Evolutionary conservation across 2,797 vertebrate species (phyloP).

Genomic region (Hafferia zeledoni): DNA sequence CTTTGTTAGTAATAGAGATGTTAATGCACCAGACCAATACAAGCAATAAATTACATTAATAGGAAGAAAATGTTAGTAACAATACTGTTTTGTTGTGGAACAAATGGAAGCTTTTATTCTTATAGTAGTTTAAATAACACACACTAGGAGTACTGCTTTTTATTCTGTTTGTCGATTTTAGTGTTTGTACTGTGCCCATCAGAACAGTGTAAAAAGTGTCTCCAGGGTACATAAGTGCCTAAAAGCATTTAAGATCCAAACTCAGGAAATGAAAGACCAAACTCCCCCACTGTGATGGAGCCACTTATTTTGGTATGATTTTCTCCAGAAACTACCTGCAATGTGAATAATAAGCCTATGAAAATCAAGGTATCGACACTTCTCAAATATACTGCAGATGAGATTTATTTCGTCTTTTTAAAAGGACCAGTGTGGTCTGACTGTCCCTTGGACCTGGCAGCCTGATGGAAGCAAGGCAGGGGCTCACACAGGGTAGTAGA

Average conservation of each 20-base stretch:
- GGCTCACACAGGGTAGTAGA: neutral
- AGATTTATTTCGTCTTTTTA: constrained; percentile 16
- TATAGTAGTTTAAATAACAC: neutral
- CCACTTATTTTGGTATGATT: constrained; percentile 49
- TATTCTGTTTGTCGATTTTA: constrained; percentile 22
- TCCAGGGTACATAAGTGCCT: constrained; percentile 21
- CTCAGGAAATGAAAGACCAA: constrained; percentile 66
- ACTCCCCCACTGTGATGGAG: constrained; percentile 52
- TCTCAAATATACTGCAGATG: constrained; percentile 9
- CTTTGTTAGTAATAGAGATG: neutral
- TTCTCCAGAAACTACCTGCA: constrained; percentile 65
- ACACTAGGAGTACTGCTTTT: neutral
- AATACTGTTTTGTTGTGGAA: neutral
- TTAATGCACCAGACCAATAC: neutral
- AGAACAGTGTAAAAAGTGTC: constrained; percentile 57
- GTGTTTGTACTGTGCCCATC: constrained; percentile 52
- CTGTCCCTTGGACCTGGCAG: constrained; percentile 17
- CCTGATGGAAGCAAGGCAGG: neutral
- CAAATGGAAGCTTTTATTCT: neutral
- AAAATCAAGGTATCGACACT: constrained; percentile 61
- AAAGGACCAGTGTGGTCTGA: constrained; percentile 24
- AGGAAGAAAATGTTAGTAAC: neutral
- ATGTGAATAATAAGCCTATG: constrained; percentile 60
- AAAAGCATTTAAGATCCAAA: constrained; percentile 63
- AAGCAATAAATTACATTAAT: neutral